Conservation (phyloP, 2,888 invertebrate genomes). For the Epinotia nisella region DNA sequence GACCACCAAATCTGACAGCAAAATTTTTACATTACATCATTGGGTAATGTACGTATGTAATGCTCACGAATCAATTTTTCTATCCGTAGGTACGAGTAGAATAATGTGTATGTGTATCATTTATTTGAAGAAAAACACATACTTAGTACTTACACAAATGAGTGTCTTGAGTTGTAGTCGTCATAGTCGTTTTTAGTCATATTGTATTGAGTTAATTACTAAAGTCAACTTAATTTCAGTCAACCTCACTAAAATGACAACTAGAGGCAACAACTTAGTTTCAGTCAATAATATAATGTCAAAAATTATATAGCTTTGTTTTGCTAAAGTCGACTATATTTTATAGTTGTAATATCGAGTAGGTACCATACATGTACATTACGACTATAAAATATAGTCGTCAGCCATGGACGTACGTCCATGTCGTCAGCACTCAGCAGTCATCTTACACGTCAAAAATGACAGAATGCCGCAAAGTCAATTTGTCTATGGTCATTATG, state of each 20-base stretch:
- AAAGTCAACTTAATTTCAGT: neutral
- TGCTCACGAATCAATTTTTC: no score
- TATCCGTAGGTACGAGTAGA: no score
- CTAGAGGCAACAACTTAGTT: no score
- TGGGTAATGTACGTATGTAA: no score
- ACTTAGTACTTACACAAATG: no score
- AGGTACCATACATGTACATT: no score
- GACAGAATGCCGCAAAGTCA: conserved; percentile 14
- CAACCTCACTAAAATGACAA: neutral
- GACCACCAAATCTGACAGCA: no score
- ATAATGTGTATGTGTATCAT: no score
- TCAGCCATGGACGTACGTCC: neutral
- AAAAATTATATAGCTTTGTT: neutral
- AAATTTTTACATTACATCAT: no score
- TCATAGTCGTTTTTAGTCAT: neutral
- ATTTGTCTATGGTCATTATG: conserved; percentile 37
- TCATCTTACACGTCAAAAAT: neutral
- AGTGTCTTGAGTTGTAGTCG: neutral
- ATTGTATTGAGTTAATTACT: neutral
- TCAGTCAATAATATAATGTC: neutral
- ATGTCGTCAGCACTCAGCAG: neutral
- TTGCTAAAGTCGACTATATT: neutral
- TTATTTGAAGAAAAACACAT: no score
- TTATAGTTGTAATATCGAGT: neutral
- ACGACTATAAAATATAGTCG: no score